These are phyloP conservation scores for Drosophila auraria DNA, from an alignment of 1,140 invertebrate species.

Conservation along the genomic window DNA sequence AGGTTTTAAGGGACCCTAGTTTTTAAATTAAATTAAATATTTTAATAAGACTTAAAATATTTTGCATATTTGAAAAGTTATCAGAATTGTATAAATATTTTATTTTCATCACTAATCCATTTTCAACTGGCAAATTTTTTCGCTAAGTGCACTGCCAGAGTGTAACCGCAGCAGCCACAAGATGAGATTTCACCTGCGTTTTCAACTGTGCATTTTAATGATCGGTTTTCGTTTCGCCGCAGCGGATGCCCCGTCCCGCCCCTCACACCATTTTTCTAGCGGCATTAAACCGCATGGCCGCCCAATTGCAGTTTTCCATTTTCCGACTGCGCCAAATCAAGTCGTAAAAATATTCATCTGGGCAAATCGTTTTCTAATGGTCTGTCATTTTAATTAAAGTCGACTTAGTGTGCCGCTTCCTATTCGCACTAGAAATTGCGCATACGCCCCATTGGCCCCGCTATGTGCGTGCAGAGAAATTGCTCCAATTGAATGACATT, in stretches of 20 bases:
- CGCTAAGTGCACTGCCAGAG: neutral
- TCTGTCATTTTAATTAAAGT: constrained; percentile 60
- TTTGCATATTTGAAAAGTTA: too few relatives aligned
- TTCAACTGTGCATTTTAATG: constrained; percentile 58
- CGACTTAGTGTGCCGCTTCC: constrained; percentile 41
- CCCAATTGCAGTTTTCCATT: constrained; percentile 59
- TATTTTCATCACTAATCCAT: neutral
- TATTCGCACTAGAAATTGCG: constrained; percentile 61
- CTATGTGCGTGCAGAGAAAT: constrained; percentile 29
- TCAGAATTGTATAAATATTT: neutral
- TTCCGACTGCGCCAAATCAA: constrained; percentile 68
- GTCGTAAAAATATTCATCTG: constrained; percentile 65
- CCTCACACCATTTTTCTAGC: constrained; percentile 13
- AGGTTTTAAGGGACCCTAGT: too few relatives aligned
- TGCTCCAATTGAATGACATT: constrained; percentile 46
- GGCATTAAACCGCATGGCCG: constrained; percentile 25
- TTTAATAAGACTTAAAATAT: too few relatives aligned
- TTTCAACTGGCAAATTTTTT: neutral
- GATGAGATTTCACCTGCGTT: constrained; percentile 57
- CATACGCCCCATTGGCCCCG: constrained; percentile 61
- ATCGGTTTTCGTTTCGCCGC: constrained; percentile 51
- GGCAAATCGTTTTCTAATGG: constrained; percentile 59
- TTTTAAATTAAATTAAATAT: too few relatives aligned
- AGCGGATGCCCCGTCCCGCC: constrained; percentile 33
- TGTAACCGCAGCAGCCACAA: constrained; percentile 36